Base-by-base conservation (phyloP, 2,888 invertebrate species). In the Mylabris sibirica region DNA sequence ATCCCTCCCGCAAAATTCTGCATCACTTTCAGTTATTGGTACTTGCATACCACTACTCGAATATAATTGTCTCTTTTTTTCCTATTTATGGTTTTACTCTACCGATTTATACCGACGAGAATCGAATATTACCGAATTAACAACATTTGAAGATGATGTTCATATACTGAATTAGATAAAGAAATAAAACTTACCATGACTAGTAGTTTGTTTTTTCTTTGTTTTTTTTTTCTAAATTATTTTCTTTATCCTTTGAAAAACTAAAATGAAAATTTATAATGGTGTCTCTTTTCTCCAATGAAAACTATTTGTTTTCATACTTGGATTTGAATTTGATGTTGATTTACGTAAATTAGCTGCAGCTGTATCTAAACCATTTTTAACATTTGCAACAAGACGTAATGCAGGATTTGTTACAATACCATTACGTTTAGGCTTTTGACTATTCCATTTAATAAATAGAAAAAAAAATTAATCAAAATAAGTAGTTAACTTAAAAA, bases 231-330 rank as follows among this genome's bases (percentile, higher is more conserved):
- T 12, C 0, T 22, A n/a, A 64, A 64, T 49, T 2, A 49, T 49
- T 49, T 30, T 30, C 30, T 30, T 30, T 30, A 6, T 30, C 30
- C 30, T 6, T 30, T 30, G 30, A 53, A 53, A 53, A 22, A 20
- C 20, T 66, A 59, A 61, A 60, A 53, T 62, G 53, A 49, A 67
- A 59, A 71, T 64, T 75, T 85, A 86, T 74, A 92, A 88, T 24
- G 94, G 94, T 73, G 94, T 95, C 85, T 95, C 95, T 83, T 94
- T 93, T 82, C 94, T 89, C 91, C 94, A 92, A 77, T 94, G 94
- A 79, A 94, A 92, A 75, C 94, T 93, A 86, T 93, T 93, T 0
- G 89, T 90, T 79, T 89, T 90, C 68, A 90, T 89, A 2, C 88
- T 89, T 0, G 90, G 90, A 75, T 87, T 86, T 0, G 89, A 88